A percentile compares a stretch with the other conserved stretches of the same genome.
phyloP scores from a whole-genome alignment of 2,113 vertebrate species.

The Nerophis lumbriciformis region DNA sequence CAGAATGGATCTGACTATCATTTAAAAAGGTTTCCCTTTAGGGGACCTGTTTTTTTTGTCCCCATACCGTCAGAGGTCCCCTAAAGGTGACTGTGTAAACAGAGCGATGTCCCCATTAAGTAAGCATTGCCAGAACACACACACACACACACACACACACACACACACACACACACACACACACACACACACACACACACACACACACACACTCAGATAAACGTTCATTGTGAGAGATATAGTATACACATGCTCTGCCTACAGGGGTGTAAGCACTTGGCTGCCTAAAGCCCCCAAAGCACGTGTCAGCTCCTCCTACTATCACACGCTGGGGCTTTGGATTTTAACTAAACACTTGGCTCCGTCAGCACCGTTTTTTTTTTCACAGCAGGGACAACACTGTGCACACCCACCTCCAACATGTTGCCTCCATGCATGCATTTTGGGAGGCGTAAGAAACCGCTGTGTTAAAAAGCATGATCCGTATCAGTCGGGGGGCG shows the following conservation, averaged over 20 bases:
- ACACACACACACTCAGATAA: conserved; percentile 23
- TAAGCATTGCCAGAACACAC: too few relatives aligned
- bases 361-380: conserved; percentile 63
- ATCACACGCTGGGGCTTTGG: conserved; percentile 44
- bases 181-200: conserved; percentile 12
- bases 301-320: conserved; percentile 49
- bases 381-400: conserved; percentile 47
- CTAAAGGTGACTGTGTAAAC: too few relatives aligned
- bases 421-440: conserved; percentile 7
- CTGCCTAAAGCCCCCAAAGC: conserved; percentile 52
- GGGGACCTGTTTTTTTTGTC: too few relatives aligned
- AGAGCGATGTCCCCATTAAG: too few relatives aligned
- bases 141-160: too few relatives aligned
- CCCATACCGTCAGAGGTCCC: too few relatives aligned
- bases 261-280: conserved; percentile 38
- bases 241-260: conserved; percentile 22
- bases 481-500: not conserved
- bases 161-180: not conserved
- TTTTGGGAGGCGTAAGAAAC: conserved; percentile 13
- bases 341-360: conserved; percentile 66
- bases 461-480: not conserved
- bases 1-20: too few relatives aligned
- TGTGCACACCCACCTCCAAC: not conserved
- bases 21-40: too few relatives aligned
- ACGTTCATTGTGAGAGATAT: conserved; percentile 38